Conservation (phyloP, 2,113 vertebrate species). For the Pterophyllum scalare region DNA sequence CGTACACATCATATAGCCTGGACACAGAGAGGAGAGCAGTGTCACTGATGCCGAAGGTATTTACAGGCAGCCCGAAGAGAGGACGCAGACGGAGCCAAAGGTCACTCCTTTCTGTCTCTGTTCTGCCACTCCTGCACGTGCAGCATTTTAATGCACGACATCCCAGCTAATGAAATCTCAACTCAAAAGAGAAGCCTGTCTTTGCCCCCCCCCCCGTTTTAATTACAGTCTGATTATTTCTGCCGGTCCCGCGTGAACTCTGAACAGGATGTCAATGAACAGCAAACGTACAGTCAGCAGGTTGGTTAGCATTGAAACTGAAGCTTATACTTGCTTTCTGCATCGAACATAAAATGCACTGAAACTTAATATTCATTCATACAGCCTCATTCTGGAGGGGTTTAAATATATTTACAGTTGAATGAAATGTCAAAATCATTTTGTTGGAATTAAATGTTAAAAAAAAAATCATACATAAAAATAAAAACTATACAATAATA, state of each 20-base stretch:
- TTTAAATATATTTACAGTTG: conserved; percentile 74
- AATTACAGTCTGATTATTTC: conserved; percentile 1
- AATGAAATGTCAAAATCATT: conserved; percentile 15
- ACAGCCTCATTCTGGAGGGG: conserved; percentile 22
- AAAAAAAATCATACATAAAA: conserved; percentile 43
- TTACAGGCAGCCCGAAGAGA: conserved; percentile 58
- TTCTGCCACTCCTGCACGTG: background rate
- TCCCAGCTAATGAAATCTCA: background rate
- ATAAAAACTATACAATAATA: conserved; percentile 65
- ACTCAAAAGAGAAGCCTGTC: background rate
- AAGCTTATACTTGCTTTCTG: conserved; percentile 34
- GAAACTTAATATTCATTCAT: conserved; percentile 55
- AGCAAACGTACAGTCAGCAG: conserved; percentile 27
- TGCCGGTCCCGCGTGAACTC: conserved; percentile 4
- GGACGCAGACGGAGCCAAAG: background rate
- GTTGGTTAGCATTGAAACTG: conserved; percentile 22
- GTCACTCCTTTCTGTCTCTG: background rate
- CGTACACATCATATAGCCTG: conserved; percentile 70
- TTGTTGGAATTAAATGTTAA: conserved; percentile 24
- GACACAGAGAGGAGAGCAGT: conserved; percentile 56
- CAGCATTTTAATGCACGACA: conserved; percentile 2
- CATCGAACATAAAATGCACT: conserved; percentile 28
- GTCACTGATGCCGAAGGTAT: conserved; percentile 61
- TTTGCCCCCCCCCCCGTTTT: background rate
- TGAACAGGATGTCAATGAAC: conserved; percentile 33